These are phyloP conservation scores for Salvator merianae DNA, from an alignment of 2,113 vertebrate species.

Conservation along the genomic window DNA sequence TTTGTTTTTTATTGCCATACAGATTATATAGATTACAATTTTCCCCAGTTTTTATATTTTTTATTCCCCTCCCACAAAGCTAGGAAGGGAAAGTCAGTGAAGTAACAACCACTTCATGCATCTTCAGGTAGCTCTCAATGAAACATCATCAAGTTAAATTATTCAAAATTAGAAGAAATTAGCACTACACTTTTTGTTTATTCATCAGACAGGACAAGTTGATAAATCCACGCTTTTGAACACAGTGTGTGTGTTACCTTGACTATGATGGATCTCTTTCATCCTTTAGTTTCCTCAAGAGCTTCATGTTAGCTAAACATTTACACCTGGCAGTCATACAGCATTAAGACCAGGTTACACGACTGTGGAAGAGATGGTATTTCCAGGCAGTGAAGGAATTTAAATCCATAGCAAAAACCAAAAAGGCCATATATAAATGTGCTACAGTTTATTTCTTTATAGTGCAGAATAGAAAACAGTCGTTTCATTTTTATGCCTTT, in stretches of 20 bases:
- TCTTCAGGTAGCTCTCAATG: not conserved
- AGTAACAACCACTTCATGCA: not conserved
- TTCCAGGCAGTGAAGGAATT: not conserved
- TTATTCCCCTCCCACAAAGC: too few species aligned
- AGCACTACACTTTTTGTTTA: not conserved
- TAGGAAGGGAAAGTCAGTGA: not conserved
- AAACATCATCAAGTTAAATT: not conserved
- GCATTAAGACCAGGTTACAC: not conserved
- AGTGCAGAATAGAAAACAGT: constrained; percentile 16
- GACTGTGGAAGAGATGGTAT: not conserved
- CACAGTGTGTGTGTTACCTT: not conserved
- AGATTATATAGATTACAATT: too few species aligned
- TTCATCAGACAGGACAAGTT: not conserved
- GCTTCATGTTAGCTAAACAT: not conserved
- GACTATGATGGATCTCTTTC: not conserved
- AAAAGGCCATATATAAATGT: constrained; percentile 7
- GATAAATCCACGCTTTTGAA: not conserved
- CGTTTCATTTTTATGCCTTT: constrained; percentile 55
- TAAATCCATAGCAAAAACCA: not conserved
- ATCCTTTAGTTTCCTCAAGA: not conserved
- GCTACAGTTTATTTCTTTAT: constrained; percentile 32
- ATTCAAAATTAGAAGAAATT: not conserved
- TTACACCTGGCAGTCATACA: not conserved
- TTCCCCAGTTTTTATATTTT: too few species aligned
- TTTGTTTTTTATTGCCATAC: too few species aligned